These are phyloP conservation scores for Phyllostomus discolor DNA, from an alignment of 2,113 vertebrate genomes.

Conservation along the genomic window DNA sequence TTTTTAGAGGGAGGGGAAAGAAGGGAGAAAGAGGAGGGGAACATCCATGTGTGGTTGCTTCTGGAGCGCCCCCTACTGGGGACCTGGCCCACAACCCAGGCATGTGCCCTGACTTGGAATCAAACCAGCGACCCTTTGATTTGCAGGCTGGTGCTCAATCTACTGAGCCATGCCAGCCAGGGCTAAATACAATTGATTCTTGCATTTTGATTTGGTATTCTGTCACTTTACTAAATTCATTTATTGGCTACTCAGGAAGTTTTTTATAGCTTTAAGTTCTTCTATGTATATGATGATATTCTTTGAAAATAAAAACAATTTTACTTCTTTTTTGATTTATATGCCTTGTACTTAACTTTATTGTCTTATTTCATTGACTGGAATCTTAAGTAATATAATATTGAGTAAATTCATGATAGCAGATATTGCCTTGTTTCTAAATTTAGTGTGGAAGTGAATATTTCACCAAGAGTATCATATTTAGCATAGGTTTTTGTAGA, in stretches of 20 bases:
- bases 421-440: neutral
- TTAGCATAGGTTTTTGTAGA: neutral
- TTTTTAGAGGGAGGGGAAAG: too few species aligned
- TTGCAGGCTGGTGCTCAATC: too few species aligned
- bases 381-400: neutral
- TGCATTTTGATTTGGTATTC: neutral
- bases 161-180: too few species aligned
- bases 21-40: too few species aligned
- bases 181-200: neutral
- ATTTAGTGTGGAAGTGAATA: neutral
- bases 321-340: neutral
- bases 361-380: neutral
- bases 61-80: too few species aligned
- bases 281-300: neutral
- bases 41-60: too few species aligned
- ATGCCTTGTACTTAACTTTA: neutral
- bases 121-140: too few species aligned
- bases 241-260: neutral
- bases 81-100: too few species aligned
- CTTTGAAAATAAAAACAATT: conserved; percentile 12
- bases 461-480: neutral
- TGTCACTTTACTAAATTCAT: neutral
- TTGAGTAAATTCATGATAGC: neutral
- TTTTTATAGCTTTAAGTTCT: neutral
- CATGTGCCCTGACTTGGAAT: too few species aligned